Conservation (phyloP, 2,888 invertebrate species). For the Amorpha juglandis region DNA sequence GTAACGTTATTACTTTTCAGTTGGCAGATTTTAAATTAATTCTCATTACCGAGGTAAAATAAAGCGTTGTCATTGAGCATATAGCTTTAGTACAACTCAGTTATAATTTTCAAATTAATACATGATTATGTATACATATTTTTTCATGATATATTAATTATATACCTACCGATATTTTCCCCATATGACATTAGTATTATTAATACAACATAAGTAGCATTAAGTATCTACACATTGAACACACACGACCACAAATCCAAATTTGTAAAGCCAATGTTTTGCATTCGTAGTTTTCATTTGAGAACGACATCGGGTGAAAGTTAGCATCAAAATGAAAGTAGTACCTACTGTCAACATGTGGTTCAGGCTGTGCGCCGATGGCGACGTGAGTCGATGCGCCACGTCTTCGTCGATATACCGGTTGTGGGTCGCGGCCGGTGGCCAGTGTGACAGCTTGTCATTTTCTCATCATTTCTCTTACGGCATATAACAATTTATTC, state of each 20-base stretch:
- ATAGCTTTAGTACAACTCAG: too few species aligned
- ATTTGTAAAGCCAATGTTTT: slow-evolving; percentile 63
- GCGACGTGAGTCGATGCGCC: slow-evolving; percentile 41
- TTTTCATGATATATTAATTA: too few species aligned
- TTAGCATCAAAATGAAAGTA: slow-evolving; percentile 81
- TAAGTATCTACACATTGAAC: not conserved
- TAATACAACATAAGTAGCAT: not conserved
- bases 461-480: slow-evolving; percentile 64
- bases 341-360: slow-evolving; percentile 71
- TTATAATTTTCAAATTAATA: too few species aligned
- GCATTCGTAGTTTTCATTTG: slow-evolving; percentile 74
- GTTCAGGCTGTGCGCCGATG: slow-evolving; percentile 45
- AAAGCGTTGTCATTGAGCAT: not conserved
- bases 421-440: slow-evolving; percentile 28
- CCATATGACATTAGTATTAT: not conserved
- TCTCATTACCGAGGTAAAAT: not conserved
- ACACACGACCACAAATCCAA: slow-evolving; percentile 34
- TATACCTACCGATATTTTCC: too few species aligned
- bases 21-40: not conserved
- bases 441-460: slow-evolving; percentile 61
- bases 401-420: slow-evolving; percentile 34
- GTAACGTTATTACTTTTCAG: slow-evolving; percentile 5
- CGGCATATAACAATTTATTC: slow-evolving; percentile 18
- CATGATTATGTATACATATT: too few species aligned
- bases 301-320: slow-evolving; percentile 77